Conservation (phyloP, 2,113 vertebrate genomes). For the Orthonyx spaldingii region DNA sequence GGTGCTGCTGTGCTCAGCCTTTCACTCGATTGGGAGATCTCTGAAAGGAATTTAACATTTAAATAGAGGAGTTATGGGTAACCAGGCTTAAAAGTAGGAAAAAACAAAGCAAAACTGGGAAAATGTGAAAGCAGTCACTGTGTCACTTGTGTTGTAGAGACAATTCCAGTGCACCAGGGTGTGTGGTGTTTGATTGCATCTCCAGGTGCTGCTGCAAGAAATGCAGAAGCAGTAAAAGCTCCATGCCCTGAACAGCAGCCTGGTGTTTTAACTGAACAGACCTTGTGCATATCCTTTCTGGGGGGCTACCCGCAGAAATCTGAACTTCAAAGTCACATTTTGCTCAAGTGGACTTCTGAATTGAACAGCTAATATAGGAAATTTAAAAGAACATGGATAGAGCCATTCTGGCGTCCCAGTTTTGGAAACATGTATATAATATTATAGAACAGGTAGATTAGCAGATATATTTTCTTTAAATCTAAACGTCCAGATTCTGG, state of each 20-base stretch:
- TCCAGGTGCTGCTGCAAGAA: neutral
- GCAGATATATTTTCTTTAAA: neutral
- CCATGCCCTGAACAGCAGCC: neutral
- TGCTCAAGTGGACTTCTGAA: neutral
- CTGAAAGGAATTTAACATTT: neutral
- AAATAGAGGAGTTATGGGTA: neutral
- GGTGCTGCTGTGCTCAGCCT: accelerated
- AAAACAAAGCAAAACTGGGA: neutral
- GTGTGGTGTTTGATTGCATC: neutral
- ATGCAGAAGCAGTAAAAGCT: neutral
- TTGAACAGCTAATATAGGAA: neutral
- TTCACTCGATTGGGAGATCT: neutral
- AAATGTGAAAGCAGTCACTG: neutral
- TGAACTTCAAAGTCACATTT: neutral
- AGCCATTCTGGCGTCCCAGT: neutral
- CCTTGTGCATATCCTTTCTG: neutral
- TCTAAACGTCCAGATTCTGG: neutral
- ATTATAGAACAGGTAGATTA: neutral
- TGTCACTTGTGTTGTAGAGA: neutral
- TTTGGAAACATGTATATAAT: neutral
- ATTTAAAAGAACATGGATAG: neutral
- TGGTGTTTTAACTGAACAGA: neutral
- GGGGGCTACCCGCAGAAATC: neutral
- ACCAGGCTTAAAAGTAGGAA: neutral
- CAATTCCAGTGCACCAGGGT: neutral